These are phyloP conservation scores for Poeciliopsis retropinna DNA, from an alignment of 2,113 vertebrate species.

Conservation along the genomic window DNA sequence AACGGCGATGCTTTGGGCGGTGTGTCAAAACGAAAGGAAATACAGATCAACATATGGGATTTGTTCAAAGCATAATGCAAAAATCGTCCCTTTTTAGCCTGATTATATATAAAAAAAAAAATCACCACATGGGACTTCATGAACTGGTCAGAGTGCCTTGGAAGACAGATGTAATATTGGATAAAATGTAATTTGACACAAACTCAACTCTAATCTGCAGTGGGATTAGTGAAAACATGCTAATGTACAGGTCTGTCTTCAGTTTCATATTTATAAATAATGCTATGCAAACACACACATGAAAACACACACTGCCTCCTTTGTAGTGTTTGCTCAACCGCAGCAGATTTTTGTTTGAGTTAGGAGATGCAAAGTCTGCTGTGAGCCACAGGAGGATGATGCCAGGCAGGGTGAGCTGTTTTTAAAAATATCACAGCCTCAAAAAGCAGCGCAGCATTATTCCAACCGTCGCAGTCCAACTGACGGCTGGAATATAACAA, in stretches of 20 bases:
- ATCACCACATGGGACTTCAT: too few relatives aligned
- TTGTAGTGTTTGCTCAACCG: background rate
- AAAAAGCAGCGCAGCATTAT: background rate
- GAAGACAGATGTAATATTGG: too few relatives aligned
- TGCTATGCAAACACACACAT: background rate
- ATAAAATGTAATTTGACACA: too few relatives aligned
- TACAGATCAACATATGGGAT: too few relatives aligned
- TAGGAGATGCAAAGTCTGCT: background rate
- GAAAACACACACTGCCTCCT: background rate
- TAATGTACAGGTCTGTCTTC: background rate
- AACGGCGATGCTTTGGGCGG: too few relatives aligned
- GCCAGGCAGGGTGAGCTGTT: background rate
- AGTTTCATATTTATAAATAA: background rate
- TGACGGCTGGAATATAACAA: background rate
- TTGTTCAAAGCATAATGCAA: too few relatives aligned
- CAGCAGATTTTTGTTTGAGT: slow-evolving; percentile 8
- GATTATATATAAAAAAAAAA: too few relatives aligned
- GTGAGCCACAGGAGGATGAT: background rate
- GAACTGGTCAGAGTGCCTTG: too few relatives aligned
- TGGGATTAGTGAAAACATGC: background rate
- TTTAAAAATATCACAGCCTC: background rate
- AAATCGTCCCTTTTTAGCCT: too few relatives aligned
- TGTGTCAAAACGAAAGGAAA: too few relatives aligned
- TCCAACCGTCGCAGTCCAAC: too few relatives aligned
- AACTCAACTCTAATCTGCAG: background rate